Base-by-base conservation (phyloP, 2,113 vertebrate genomes). In the Haemorhous mexicanus region DNA sequence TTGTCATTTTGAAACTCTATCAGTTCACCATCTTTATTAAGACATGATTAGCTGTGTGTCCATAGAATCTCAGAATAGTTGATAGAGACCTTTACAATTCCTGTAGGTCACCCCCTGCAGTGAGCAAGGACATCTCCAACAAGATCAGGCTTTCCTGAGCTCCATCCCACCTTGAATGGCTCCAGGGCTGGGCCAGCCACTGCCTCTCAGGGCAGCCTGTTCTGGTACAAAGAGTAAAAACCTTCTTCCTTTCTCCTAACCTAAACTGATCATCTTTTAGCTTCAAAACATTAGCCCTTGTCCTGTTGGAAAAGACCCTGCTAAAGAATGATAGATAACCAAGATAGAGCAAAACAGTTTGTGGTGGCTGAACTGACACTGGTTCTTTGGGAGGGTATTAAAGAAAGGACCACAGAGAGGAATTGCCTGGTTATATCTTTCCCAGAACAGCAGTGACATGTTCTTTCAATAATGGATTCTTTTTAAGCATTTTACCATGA, bases 401-500 rank as follows among this genome's bases (percentile, higher is more conserved):
- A 89, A 89, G 43, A 73, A 61, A 49, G 35, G 35, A 19, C 52
- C 24, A 37, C 2, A 50, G 30, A 56, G 24, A 76, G 27, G 14
- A 89, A 82, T 89, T 8, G 61, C 33, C 19, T 59, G 69, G 66
- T 73, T 69, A 30, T 30, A 73, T 84, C 69, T 89, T 87, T 56
- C 32, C 19, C 52, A 90, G 78, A 77, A 55, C 10, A 67, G 33
- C 37, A 84, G 15, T 35, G 70, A 85, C 63, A 91, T 18, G 7
- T 91, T 93, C 7, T 62, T 94, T 87, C 35, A 66, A 18, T 67
- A 82, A 50, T 75, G 41, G 17, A 33, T 53, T 81, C 79, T 88
- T 89, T 52, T 44, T 69, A 84, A 93, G 70, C 59, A 55, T 91
- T 96, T 95, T 89, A 44, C 32, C 62, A n/a, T 91, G 61, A 52